Evolutionary conservation across 2,888 invertebrate genomes (phyloP).

Genomic region (Drosophila fulvimacula): DNA sequence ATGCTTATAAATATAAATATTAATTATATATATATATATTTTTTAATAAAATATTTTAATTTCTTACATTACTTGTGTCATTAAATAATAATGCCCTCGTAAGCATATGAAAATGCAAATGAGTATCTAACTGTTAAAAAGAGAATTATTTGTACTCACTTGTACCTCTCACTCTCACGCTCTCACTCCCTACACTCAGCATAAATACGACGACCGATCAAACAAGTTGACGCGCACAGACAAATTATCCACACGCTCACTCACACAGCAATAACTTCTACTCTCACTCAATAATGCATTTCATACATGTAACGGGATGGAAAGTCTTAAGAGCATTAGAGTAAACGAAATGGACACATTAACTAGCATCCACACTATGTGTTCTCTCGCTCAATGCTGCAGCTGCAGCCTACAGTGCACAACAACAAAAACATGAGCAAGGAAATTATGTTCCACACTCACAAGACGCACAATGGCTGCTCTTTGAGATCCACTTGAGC

Average conservation of each 20-base stretch:
- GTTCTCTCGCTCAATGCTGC: not conserved
- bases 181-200: not conserved
- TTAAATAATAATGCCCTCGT: not conserved
- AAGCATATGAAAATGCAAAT: not conserved
- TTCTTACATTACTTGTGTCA: not conserved
- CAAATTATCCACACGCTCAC: not conserved
- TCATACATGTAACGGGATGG: not conserved
- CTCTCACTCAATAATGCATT: not conserved
- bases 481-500: not conserved
- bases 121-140: not conserved
- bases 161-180: too few relatives aligned
- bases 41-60: not conserved
- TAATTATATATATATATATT: not conserved
- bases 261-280: not conserved
- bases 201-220: not conserved
- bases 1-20: too few relatives aligned
- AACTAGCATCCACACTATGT: not conserved
- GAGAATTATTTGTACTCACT: not conserved
- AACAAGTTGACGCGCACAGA: not conserved
- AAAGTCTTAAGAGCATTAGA: not conserved
- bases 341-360: not conserved
- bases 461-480: not conserved
- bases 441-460: not conserved
- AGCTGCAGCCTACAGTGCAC: not conserved
- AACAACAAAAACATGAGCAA: not conserved